Conservation (phyloP, 2,888 invertebrate species). For the Ectobius pallidus region DNA sequence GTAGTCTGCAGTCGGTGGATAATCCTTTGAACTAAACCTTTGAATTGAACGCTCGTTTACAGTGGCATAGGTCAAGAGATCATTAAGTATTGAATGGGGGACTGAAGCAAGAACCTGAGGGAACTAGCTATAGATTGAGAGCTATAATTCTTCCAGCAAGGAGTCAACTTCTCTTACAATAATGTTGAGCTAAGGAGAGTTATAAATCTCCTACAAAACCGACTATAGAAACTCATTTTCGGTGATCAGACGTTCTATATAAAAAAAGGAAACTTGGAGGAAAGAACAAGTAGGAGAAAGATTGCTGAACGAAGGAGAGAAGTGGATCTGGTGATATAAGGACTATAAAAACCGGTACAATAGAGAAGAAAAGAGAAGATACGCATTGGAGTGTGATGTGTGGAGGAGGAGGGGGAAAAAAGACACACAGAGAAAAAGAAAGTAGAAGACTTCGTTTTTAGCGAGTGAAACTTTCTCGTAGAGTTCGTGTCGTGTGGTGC, state of each 20-base stretch:
- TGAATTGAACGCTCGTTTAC: too few relatives aligned
- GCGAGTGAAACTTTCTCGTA: conserved; percentile 3
- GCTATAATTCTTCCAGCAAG: not conserved
- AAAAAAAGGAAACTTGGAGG: not conserved
- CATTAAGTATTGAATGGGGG: too few relatives aligned
- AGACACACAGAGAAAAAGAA: too few relatives aligned
- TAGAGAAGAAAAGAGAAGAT: not conserved
- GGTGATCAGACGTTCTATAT: not conserved
- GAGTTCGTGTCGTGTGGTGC: not conserved
- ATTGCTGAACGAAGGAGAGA: not conserved
- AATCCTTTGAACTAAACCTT: too few relatives aligned
- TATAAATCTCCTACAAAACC: not conserved
- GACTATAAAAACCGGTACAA: not conserved
- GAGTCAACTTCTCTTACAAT: not conserved
- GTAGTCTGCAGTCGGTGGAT: too few relatives aligned
- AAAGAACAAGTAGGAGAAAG: not conserved
- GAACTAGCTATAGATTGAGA: not conserved
- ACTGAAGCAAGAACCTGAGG: too few relatives aligned
- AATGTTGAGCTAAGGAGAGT: not conserved
- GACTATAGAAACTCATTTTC: conserved; percentile 1
- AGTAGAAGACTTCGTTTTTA: not conserved
- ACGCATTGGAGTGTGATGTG: not conserved
- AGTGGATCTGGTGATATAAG: not conserved
- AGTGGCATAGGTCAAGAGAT: too few relatives aligned
- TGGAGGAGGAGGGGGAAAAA: too few relatives aligned